These are phyloP conservation scores for Pluvialis apricaria DNA, from an alignment of 2,113 vertebrate species.

Conservation along the genomic window DNA sequence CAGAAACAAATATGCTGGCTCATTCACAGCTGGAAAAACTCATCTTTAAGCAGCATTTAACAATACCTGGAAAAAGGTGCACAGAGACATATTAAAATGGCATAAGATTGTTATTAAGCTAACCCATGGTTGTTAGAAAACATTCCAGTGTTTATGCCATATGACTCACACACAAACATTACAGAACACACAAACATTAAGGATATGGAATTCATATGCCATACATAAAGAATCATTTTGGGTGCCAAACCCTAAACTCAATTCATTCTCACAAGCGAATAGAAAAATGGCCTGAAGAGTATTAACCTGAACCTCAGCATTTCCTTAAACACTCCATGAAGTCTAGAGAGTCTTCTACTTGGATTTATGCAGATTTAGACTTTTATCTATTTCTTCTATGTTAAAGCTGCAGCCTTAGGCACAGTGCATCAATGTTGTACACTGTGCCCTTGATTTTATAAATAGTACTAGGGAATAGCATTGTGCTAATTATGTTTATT, in stretches of 20 bases:
- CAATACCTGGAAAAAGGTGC: conserved; percentile 33
- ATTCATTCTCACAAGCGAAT: not conserved
- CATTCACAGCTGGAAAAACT: not conserved
- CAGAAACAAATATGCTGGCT: not conserved
- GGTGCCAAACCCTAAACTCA: not conserved
- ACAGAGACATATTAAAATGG: not conserved
- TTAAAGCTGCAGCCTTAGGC: not conserved
- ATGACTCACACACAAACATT: conserved; percentile 38
- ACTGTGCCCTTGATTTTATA: not conserved
- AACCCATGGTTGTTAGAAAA: conserved; percentile 4
- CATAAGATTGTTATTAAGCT: not conserved
- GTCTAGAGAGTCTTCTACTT: not conserved
- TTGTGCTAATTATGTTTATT: not conserved
- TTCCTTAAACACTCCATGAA: not conserved
- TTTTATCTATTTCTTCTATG: not conserved
- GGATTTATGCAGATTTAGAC: not conserved
- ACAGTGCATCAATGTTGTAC: not conserved
- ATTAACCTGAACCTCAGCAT: not conserved
- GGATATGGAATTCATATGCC: not conserved
- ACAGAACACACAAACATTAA: not conserved
- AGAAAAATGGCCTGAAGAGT: not conserved
- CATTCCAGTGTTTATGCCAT: not conserved
- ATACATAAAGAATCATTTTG: not conserved
- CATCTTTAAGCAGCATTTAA: not conserved
- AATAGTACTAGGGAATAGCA: not conserved